Evolutionary conservation across 2,797 vertebrate species (phyloP).

Genomic region (Enteromius mattozi): DNA sequence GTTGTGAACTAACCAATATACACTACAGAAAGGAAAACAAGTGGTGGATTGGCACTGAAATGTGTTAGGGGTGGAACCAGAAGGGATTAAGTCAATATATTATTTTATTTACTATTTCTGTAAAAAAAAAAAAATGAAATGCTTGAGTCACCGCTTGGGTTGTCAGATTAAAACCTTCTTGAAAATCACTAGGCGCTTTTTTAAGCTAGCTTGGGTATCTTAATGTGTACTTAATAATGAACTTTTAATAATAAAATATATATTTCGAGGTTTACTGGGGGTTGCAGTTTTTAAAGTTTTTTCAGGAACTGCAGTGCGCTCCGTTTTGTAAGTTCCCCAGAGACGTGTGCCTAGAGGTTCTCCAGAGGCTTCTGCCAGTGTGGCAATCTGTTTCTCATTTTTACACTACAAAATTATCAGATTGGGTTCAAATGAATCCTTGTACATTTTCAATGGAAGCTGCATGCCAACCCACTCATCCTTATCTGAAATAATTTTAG

Average conservation of each 20-base stretch:
- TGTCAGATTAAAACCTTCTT: background rate
- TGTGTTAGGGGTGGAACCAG: background rate
- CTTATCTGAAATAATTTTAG: background rate
- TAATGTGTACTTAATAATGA: background rate
- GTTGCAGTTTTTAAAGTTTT: background rate
- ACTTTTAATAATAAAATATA: background rate
- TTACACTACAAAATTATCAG: background rate
- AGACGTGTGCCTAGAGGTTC: background rate
- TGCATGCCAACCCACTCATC: background rate
- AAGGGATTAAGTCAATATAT: background rate
- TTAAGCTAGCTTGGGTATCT: background rate
- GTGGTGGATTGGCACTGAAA: background rate
- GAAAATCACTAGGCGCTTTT: background rate
- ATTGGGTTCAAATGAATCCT: background rate
- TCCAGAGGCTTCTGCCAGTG: background rate
- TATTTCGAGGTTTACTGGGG: background rate
- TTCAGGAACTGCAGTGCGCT: background rate
- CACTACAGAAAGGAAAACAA: background rate
- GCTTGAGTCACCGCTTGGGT: background rate
- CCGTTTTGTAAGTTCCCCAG: constrained; percentile 21
- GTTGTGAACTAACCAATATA: background rate
- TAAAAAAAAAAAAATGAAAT: background rate
- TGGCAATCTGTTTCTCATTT: constrained; percentile 14
- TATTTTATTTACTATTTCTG: background rate
- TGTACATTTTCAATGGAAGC: background rate